These are phyloP conservation scores for Poeciliopsis retropinna DNA, from an alignment of 2,113 vertebrate genomes.

Conservation along the genomic window DNA sequence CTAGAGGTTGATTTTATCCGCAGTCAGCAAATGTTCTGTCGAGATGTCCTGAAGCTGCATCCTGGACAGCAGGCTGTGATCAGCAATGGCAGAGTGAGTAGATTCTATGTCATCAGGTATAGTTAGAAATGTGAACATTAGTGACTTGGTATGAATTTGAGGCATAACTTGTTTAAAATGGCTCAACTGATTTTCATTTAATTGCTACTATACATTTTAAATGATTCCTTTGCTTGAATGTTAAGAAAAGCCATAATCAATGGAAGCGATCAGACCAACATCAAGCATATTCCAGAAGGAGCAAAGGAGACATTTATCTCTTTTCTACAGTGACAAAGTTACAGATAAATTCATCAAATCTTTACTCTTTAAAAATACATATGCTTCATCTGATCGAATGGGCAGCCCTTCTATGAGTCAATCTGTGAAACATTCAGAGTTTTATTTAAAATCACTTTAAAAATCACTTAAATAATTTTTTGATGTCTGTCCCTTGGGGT, in stretches of 20 bases:
- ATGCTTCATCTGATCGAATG: too few relatives aligned
- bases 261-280: not conserved
- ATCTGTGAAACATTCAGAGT: too few relatives aligned
- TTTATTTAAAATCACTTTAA: too few relatives aligned
- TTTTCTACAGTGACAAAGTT: not conserved
- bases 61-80: slow-evolving; percentile 87
- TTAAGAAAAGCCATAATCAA: not conserved
- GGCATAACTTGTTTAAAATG: not conserved
- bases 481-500: too few relatives aligned
- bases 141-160: too few relatives aligned
- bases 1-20: slow-evolving; percentile 88
- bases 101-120: not conserved
- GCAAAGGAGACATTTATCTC: not conserved
- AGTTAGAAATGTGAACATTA: not conserved
- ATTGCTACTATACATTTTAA: not conserved
- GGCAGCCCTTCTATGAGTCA: too few relatives aligned
- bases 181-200: not conserved
- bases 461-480: too few relatives aligned
- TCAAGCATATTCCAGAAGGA: not conserved
- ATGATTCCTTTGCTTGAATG: not conserved
- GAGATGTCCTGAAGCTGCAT: slow-evolving; percentile 86
- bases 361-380: too few relatives aligned
- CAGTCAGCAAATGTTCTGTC: slow-evolving; percentile 90
- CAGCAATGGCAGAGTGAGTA: slow-evolving; percentile 94
- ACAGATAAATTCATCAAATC: too few relatives aligned